Evolutionary conservation across 2,113 vertebrate genomes (phyloP).

Genomic region (Macrotis lagotis): DNA sequence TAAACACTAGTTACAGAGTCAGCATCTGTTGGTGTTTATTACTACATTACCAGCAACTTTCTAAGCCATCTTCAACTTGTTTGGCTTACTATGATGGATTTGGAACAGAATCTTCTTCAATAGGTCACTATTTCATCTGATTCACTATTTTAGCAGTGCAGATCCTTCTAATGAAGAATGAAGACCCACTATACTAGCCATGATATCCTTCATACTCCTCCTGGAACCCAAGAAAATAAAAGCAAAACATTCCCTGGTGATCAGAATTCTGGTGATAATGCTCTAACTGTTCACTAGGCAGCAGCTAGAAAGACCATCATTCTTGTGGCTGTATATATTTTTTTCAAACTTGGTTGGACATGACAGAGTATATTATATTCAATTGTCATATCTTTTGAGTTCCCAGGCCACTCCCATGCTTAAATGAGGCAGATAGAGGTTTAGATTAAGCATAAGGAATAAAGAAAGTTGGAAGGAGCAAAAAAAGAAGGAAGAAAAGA

Average conservation of each 20-base stretch:
- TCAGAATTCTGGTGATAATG: background rate
- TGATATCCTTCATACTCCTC: background rate
- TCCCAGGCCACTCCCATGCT: rapidly evolving
- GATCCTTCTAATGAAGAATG: background rate
- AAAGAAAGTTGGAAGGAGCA: background rate
- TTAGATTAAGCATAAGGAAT: background rate
- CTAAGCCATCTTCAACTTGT: background rate
- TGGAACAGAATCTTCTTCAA: background rate
- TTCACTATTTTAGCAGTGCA: background rate
- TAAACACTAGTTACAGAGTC: background rate
- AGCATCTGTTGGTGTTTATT: background rate
- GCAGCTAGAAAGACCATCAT: background rate
- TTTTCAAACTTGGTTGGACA: background rate
- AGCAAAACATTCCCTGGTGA: background rate
- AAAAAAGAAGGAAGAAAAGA: background rate
- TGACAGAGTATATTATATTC: background rate
- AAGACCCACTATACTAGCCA: background rate
- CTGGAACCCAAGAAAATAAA: background rate
- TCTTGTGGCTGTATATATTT: background rate
- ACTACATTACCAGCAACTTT: background rate
- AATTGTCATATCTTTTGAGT: background rate
- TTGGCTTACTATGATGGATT: background rate
- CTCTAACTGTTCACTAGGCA: background rate
- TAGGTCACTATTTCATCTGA: background rate
- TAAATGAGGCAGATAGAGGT: background rate